Conservation (phyloP, 2,113 vertebrate species). For the Ictalurus punctatus region DNA sequence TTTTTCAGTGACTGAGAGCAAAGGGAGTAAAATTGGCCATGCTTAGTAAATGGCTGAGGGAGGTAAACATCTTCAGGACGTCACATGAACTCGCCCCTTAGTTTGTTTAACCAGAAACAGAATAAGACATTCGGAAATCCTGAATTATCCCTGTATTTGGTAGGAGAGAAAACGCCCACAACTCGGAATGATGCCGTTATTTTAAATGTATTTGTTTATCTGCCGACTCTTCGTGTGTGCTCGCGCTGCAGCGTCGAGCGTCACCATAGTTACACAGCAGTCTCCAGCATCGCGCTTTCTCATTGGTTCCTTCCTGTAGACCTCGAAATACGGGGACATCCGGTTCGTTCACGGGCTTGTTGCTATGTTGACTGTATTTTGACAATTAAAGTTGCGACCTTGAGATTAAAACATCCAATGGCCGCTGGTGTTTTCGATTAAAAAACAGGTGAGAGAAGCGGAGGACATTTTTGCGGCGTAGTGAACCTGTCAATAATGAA, state of each 20-base stretch:
- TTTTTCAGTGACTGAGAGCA: too few species aligned
- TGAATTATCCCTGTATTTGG: too few species aligned
- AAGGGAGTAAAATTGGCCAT: too few species aligned
- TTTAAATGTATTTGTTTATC: background rate
- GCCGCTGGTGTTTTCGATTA: background rate
- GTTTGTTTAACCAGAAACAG: background rate
- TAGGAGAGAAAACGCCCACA: too few species aligned
- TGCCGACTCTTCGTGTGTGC: background rate
- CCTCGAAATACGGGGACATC: background rate
- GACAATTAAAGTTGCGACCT: conserved; percentile 25
- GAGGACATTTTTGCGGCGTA: background rate
- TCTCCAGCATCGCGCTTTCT: conserved; percentile 19
- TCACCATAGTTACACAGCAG: conserved; percentile 39
- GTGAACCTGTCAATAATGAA: too few species aligned
- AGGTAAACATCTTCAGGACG: too few species aligned
- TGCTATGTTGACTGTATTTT: conserved; percentile 16
- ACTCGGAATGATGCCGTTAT: too few species aligned
- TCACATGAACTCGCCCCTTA: background rate
- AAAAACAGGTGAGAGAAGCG: conserved; percentile 30
- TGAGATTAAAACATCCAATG: conserved; percentile 12
- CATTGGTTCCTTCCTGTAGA: conserved; percentile 11
- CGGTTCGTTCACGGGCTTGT: conserved; percentile 9
- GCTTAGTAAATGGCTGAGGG: too few species aligned
- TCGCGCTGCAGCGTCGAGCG: background rate
- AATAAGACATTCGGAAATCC: too few species aligned